Conservation (phyloP, 2,888 invertebrate species). For the Archips xylosteana region DNA sequence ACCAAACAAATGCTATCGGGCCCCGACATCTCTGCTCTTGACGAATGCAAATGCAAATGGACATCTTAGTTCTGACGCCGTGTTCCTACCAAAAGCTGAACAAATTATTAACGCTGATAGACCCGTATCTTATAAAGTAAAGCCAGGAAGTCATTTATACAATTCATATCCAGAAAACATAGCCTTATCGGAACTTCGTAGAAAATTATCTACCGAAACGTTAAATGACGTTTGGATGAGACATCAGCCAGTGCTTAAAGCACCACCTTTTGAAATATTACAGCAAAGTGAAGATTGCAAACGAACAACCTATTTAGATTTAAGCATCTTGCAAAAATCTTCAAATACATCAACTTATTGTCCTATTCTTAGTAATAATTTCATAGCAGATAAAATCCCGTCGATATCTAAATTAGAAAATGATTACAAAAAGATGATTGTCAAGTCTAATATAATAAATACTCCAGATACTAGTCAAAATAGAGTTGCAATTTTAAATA, state of each 20-base stretch:
- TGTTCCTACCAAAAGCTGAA: conserved; percentile 56
- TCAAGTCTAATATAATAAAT: neutral
- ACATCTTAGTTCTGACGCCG: conserved; percentile 61
- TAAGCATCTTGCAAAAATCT: conserved; percentile 46
- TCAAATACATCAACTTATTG: conserved; percentile 31
- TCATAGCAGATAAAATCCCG: neutral
- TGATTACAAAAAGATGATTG: neutral
- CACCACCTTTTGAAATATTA: neutral
- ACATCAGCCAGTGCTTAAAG: neutral
- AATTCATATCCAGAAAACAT: conserved; percentile 8
- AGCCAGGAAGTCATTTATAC: conserved; percentile 5
- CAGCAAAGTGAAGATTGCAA: conserved; percentile 4
- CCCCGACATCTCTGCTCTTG: conserved; percentile 72
- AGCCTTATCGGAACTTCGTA: neutral
- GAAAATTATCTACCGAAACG: conserved; percentile 10
- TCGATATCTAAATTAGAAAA: neutral
- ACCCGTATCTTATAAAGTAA: conserved; percentile 48
- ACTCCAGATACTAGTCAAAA: conserved; percentile 3
- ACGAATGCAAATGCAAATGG: conserved; percentile 73
- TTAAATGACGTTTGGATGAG: neutral
- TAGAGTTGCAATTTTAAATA: conserved; percentile 72
- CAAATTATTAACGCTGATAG: conserved; percentile 53
- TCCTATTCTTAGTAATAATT: neutral
- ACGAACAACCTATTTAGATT: conserved; percentile 47
- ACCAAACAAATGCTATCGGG: conserved; percentile 75